Evolutionary conservation across 2,888 invertebrate genomes (phyloP), one percentile per base, ranked within the genome.

Genomic region (Bombylius discolor): DNA sequence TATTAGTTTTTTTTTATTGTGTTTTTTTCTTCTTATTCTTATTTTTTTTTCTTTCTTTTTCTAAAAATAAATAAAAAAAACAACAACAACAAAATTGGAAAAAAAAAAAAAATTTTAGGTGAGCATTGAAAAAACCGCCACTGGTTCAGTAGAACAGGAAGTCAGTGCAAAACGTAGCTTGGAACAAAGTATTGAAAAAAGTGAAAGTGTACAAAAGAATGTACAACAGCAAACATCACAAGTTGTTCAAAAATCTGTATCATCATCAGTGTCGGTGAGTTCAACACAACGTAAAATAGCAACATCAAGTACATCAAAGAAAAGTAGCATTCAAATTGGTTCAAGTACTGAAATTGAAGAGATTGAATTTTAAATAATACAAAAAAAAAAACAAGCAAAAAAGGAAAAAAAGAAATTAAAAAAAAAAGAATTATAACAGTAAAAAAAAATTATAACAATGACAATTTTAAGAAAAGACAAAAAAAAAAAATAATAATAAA

Each of bases 51-150:
- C n/a, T 23, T 23, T 23, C 23, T 23, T 23, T 23, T 23, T 23
- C 23, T 23, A 23, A 23, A 23, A 23, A 23, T 23, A 23, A 23
- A 23, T 23, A 3, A 3, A 23, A 23, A 23, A 23, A 23, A 2
- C 23, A 23, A 23, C 23, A 23, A 23, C 23, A 23, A 23, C 23
- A 23, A 23, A 1, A 23, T 23, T 23, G 6, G 36, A 36, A 36
- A 36, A 9, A 36, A 36, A 36, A 8, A 6, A 6, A 9, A 36
- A 36, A 36, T 47, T 54, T 55, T 53, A 63, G 62, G 58, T 60
- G 51, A 62, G 61, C 58, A 47, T 63, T 59, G 63, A 63, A 56
- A 63, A 63, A 53, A 59, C 59, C 12, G 56, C 59, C 45, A 59
- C 59, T 33, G 59, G 59, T 31, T 46, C 48, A 12, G 49, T 59